phyloP scores from a whole-genome alignment of 2,113 vertebrate species.

The Pristiophorus japonicus region DNA sequence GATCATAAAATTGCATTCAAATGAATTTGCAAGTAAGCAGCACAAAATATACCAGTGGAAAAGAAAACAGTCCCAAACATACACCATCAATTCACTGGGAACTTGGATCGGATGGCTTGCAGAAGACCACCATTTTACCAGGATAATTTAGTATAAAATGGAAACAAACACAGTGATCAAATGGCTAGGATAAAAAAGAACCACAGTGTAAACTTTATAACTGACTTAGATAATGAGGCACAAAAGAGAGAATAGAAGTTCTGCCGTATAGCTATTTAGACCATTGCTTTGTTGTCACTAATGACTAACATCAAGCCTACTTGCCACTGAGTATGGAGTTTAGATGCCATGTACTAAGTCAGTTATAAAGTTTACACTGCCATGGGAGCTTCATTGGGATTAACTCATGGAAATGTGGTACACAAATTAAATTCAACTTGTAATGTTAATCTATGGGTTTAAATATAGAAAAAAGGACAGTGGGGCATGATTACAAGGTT shows the following conservation, averaged over 20 bases:
- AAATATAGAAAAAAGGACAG: too few species aligned
- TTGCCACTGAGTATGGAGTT: not conserved
- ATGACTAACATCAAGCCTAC: not conserved
- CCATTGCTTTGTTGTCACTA: not conserved
- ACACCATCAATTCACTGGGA: not conserved
- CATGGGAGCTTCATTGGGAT: too few species aligned
- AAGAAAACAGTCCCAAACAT: not conserved
- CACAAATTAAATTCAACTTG: too few species aligned
- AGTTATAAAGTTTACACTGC: too few species aligned
- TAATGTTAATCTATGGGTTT: too few species aligned
- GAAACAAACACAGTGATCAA: not conserved
- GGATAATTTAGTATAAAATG: not conserved
- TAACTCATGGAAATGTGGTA: too few species aligned
- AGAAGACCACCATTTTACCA: not conserved
- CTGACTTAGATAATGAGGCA: not conserved
- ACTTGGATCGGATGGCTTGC: not conserved
- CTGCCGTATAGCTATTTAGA: not conserved
- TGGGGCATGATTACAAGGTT: too few species aligned
- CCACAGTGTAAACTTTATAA: too few species aligned
- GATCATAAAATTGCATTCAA: not conserved
- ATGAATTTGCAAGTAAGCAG: not conserved
- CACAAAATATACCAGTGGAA: not conserved
- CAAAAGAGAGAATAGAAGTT: not conserved
- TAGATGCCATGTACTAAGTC: too few species aligned
- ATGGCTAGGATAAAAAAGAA: not conserved